A percentile compares a stretch with the other conserved stretches of the same genome.
Evolutionary conservation across 2,888 invertebrate species (phyloP).

Genomic region (Ectemnius cavifrons): DNA sequence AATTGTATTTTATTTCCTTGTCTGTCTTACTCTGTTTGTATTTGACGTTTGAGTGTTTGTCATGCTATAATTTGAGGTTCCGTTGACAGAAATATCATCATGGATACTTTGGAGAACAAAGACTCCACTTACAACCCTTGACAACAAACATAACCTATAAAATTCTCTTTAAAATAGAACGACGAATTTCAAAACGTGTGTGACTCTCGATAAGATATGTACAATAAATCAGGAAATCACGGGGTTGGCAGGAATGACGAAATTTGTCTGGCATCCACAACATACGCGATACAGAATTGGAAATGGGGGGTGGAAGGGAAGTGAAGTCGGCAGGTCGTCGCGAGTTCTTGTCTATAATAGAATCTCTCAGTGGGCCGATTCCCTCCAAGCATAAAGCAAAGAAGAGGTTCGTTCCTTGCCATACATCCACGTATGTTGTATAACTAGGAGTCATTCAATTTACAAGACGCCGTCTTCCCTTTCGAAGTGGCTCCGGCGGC

Average conservation of each 20-base stretch:
- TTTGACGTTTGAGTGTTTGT: no score
- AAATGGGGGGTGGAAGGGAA: conserved; percentile 53
- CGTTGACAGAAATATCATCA: no score
- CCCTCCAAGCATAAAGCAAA: conserved; percentile 67
- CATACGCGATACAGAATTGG: conserved; percentile 59
- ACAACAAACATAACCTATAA: no score
- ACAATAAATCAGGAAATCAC: conserved; percentile 53
- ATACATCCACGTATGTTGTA: conserved; percentile 64
- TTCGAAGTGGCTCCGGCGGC: conserved; percentile 22
- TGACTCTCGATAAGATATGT: conserved; percentile 30
- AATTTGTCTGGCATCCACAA: conserved; percentile 75
- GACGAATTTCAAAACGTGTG: conserved; percentile 8
- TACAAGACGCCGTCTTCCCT: conserved; percentile 65
- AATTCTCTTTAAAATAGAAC: no score
- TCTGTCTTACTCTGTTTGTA: no score
- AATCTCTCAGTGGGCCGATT: conserved; percentile 73
- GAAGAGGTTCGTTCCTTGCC: conserved; percentile 37
- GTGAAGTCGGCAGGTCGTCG: conserved; percentile 65
- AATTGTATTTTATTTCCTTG: no score
- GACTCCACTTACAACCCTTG: no score
- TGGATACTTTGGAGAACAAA: no score
- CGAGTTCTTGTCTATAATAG: conserved; percentile 75
- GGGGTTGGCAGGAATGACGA: conserved; percentile 66
- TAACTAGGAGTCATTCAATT: conserved; percentile 75
- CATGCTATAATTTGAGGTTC: no score